Evolutionary conservation across 1,140 invertebrate species (phyloP), one percentile per base, ranked within the genome.

Genomic region (Diachasmimorpha longicaudata): DNA sequence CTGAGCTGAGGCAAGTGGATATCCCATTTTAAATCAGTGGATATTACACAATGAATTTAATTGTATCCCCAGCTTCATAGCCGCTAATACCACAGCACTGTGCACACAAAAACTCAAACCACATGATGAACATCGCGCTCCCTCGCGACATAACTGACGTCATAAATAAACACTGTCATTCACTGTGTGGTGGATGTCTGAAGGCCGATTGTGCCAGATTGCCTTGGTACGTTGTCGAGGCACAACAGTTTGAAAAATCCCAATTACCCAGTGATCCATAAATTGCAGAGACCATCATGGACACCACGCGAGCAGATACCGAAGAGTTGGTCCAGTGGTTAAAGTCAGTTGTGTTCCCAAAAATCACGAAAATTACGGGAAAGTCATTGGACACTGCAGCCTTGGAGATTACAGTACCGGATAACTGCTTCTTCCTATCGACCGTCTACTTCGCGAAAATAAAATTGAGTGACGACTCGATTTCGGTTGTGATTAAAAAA

Each of bases 361-460:
- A 21, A 25, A 14, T 80, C 42, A 21, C 46, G 0, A 11, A 13
- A 1, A 42, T 72, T 0, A 71, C 75, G 2, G 14, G 70, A 1
- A 52, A 55, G 14, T 19, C 44, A 14, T 58, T 13, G 4, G 66
- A 76, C 4, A 48, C 55, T 71, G 21, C 70, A 2, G 63, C 44
- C 19, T 71, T 39, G 11, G 44, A 71, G 14, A 66, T 78, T 6
- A 58, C 66, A 37, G 36, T 74, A 19, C 77, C 77, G 11, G 55
- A 78, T 66, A 67, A 77, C 0, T 55, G 44, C 14, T 78, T 70
- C 37, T 70, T 70, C 21, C 0, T 81, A 0, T 84, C 82, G 1
- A 23, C n/a, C 4, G 66, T 80, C 0, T 81, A 78, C 39, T 81
- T 79, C n/a, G 4, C 77, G 11, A 48, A 52, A 9, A 37, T 83